These are phyloP conservation scores for Erinaceus europaeus DNA, from an alignment of 2,113 vertebrate species.

Conservation along the genomic window DNA sequence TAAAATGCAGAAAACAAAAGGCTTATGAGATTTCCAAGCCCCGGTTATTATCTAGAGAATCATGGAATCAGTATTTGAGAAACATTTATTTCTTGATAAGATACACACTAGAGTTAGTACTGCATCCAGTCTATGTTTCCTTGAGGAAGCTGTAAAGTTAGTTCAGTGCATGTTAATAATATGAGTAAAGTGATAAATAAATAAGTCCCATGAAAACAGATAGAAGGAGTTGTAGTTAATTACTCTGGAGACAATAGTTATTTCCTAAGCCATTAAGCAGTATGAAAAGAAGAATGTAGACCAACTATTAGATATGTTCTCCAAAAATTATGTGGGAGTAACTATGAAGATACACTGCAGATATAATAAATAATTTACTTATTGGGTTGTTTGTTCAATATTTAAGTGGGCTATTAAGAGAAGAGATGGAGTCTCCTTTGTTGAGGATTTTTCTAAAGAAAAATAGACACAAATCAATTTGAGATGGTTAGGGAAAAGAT, in stretches of 20 bases:
- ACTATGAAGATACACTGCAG: neutral
- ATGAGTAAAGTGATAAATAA: constrained; percentile 41
- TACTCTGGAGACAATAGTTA: constrained; percentile 46
- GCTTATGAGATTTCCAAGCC: neutral
- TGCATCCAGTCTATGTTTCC: constrained; percentile 3
- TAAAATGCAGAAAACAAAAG: constrained; percentile 34
- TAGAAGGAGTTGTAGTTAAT: constrained; percentile 41
- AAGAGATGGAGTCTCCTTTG: neutral
- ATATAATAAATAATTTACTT: constrained; percentile 15
- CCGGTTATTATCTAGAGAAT: constrained; percentile 18
- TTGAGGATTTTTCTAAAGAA: neutral
- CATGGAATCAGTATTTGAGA: neutral
- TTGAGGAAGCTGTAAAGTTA: constrained; percentile 10
- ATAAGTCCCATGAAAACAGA: constrained; percentile 46
- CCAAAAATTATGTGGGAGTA: constrained; percentile 33
- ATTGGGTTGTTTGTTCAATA: constrained; percentile 12
- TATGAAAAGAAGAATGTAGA: constrained; percentile 7
- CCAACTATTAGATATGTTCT: constrained; percentile 3
- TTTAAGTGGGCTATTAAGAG: constrained; percentile 12
- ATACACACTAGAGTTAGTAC: neutral
- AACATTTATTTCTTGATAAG: constrained; percentile 45
- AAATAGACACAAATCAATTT: constrained; percentile 36
- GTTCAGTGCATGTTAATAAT: constrained; percentile 30
- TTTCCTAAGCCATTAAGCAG: constrained; percentile 14
- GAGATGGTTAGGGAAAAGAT: neutral